A percentile compares a stretch with the other conserved stretches of the same genome.
phyloP scores from a whole-genome alignment of 2,888 invertebrate species.

The Galerucella pusilla region DNA sequence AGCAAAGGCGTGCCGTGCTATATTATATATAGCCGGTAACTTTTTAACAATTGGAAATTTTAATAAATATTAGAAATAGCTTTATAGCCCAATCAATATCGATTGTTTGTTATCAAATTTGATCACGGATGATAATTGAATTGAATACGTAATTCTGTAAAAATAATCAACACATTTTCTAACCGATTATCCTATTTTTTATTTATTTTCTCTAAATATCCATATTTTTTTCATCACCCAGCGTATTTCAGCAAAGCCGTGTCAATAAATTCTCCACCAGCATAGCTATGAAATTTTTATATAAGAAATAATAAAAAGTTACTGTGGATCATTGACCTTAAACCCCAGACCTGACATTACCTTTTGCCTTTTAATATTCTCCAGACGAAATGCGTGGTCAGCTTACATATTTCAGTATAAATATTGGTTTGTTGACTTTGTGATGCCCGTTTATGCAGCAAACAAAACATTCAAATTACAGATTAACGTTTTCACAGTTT shows the following conservation, averaged over 20 bases:
- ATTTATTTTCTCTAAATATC: background rate
- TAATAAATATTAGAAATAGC: background rate
- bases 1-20: background rate
- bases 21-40: background rate
- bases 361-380: slow-evolving; percentile 2
- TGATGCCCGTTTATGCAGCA: background rate
- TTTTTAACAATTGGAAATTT: background rate
- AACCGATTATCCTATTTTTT: too few species aligned
- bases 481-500: background rate
- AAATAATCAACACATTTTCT: too few species aligned
- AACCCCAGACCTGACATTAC: background rate
- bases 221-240: background rate
- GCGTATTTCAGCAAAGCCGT: background rate
- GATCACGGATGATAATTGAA: too few species aligned
- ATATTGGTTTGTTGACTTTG: background rate
- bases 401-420: background rate
- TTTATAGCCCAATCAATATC: too few species aligned
- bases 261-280: background rate
- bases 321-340: background rate
- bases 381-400: background rate
- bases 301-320: background rate
- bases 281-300: background rate
- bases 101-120: too few species aligned
- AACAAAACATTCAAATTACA: background rate
- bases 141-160: too few species aligned